phyloP scores from a whole-genome alignment of 2,888 invertebrate genomes.

The Cephonodes hylas region DNA sequence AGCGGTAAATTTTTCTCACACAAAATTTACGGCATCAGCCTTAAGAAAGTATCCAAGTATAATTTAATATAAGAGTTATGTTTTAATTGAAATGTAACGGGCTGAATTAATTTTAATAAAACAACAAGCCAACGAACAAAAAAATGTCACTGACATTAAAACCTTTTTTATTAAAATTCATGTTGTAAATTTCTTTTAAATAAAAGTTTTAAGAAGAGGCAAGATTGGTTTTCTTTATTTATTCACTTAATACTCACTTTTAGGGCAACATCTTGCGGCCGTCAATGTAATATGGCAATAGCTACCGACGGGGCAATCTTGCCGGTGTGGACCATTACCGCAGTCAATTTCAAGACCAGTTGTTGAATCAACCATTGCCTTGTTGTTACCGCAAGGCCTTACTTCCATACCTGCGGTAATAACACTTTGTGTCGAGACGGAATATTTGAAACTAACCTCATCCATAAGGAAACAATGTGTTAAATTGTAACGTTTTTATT shows the following conservation, averaged over 20 bases:
- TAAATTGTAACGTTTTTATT: background rate
- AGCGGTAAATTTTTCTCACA: background rate
- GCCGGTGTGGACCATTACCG: constrained; percentile 88
- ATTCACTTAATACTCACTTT: constrained; percentile 80
- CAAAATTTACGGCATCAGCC: background rate
- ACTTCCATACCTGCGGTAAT: constrained; percentile 86
- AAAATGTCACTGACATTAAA: constrained; percentile 8
- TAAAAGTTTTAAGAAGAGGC: background rate
- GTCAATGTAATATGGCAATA: constrained; percentile 93
- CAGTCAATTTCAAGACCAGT: constrained; percentile 91
- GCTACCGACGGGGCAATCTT: constrained; percentile 91
- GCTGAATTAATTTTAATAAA: constrained; percentile 14
- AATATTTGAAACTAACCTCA: constrained; percentile 12
- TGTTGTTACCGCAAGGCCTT: constrained; percentile 90
- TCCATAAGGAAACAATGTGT: constrained; percentile 7
- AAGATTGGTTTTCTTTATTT: background rate
- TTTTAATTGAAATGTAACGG: constrained; percentile 14
- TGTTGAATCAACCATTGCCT: constrained; percentile 85
- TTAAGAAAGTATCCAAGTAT: constrained; percentile 14
- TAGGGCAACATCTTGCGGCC: constrained; percentile 92
- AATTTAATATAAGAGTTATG: constrained; percentile 4
- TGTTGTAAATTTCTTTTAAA: background rate
- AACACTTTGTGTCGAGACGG: constrained; percentile 27
- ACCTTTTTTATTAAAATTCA: constrained; percentile 4
- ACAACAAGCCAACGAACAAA: background rate